These are phyloP conservation scores for Hyles euphorbiae DNA, from an alignment of 1,140 invertebrate genomes.

Conservation along the genomic window DNA sequence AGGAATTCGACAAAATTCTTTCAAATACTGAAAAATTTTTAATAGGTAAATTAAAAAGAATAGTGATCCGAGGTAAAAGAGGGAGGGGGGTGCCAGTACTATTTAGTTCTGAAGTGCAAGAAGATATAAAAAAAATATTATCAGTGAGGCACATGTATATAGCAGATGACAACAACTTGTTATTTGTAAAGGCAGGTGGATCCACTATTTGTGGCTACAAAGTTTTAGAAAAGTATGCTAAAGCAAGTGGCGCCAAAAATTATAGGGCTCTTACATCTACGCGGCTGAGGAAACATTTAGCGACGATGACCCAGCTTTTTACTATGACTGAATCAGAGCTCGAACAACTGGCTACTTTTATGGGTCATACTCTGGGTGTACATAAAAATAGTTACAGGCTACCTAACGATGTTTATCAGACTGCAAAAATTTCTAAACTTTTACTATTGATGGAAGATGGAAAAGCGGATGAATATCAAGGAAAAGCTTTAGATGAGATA, in stretches of 20 bases:
- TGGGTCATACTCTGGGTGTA: background rate
- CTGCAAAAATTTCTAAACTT: conserved; percentile 9
- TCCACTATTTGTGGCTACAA: conserved; percentile 10
- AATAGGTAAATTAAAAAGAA: conserved; percentile 20
- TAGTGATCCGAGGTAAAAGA: conserved; percentile 25
- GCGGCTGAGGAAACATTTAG: conserved; percentile 36
- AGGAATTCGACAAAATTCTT: conserved; percentile 24
- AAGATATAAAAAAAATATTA: conserved; percentile 9
- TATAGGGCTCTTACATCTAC: conserved; percentile 28
- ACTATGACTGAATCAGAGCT: conserved; percentile 30
- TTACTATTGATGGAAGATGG: conserved; percentile 10
- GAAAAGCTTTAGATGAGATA: conserved; percentile 12
- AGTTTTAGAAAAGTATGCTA: conserved; percentile 9
- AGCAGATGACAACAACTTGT: conserved; percentile 1
- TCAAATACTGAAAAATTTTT: conserved; percentile 19
- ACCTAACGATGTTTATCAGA: conserved; percentile 4
- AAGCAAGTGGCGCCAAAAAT: conserved; percentile 27
- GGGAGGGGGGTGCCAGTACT: conserved; percentile 25
- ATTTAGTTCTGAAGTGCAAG: conserved; percentile 24
- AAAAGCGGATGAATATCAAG: conserved; percentile 9
- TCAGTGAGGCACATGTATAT: conserved; percentile 3
- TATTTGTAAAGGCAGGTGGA: conserved; percentile 7
- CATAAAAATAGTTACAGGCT: conserved; percentile 3
- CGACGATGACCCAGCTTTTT: conserved; percentile 42
- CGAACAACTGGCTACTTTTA: conserved; percentile 5